A percentile compares a stretch with the other conserved stretches of the same genome.
phyloP scores from a whole-genome alignment of 2,113 vertebrate genomes.

The Sapajus apella region DNA sequence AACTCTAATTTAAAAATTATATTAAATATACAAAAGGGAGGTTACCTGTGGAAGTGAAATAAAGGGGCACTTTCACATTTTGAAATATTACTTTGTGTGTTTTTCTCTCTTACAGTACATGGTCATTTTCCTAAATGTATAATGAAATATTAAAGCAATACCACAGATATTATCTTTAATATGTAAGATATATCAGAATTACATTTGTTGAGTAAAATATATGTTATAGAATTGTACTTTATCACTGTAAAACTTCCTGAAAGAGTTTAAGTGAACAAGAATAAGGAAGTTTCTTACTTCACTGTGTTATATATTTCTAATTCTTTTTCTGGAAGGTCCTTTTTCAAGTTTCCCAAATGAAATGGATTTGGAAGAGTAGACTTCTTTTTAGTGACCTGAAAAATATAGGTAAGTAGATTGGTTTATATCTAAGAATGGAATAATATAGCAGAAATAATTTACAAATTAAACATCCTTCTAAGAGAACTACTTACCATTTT shows the following conservation, averaged over 20 bases:
- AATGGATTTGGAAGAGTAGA: constrained; percentile 91
- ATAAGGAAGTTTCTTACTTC: constrained; percentile 86
- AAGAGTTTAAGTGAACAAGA: constrained; percentile 22
- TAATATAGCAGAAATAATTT: neutral
- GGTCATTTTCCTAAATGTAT: neutral
- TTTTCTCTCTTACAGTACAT: neutral
- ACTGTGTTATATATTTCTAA: constrained; percentile 87
- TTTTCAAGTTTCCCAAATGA: constrained; percentile 91
- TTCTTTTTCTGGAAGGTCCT: constrained; percentile 90
- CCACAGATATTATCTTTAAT: neutral
- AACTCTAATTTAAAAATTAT: neutral
- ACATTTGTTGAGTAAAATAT: neutral
- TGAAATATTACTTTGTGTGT: neutral
- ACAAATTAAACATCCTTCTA: constrained; percentile 7
- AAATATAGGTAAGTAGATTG: constrained; percentile 36
- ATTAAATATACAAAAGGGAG: neutral
- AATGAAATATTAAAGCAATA: constrained; percentile 21
- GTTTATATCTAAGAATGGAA: constrained; percentile 43
- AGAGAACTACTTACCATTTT: constrained; percentile 13
- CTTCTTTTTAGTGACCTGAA: constrained; percentile 89
- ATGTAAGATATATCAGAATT: neutral
- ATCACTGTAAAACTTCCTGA: neutral
- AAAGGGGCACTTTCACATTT: neutral
- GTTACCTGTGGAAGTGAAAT: neutral
- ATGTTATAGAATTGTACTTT: neutral